Conservation (phyloP, 1,140 invertebrate species). For the Andricus grossulariae region DNA sequence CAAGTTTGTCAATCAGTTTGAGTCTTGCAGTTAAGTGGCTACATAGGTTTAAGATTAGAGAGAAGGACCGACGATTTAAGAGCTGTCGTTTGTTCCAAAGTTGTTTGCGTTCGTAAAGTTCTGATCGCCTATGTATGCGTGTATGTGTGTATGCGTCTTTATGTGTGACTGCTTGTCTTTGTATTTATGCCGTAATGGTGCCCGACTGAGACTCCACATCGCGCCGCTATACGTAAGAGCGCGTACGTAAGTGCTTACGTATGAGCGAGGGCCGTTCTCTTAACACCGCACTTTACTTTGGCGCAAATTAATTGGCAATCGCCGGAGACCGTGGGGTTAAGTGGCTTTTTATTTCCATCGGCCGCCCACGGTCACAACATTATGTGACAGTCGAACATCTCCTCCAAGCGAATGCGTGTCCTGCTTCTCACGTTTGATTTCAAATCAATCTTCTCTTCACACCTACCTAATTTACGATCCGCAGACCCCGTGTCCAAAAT, state of each 20-base stretch:
- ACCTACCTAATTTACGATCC: background rate
- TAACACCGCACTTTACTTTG: conserved; percentile 65
- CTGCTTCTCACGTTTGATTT: background rate
- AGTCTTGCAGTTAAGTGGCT: conserved; percentile 64
- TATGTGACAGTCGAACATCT: conserved; percentile 60
- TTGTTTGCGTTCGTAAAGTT: conserved; percentile 59
- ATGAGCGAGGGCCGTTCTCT: conserved; percentile 50
- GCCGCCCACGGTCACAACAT: conserved; percentile 55
- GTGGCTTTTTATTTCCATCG: conserved; percentile 62
- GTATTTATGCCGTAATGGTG: conserved; percentile 39
- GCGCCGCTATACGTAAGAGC: conserved; percentile 32
- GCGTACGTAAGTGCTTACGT: conserved; percentile 34
- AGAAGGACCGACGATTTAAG: conserved; percentile 61
- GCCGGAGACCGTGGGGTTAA: conserved; percentile 61
- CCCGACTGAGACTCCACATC: conserved; percentile 38
- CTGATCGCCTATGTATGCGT: conserved; percentile 42
- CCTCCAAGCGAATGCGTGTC: conserved; percentile 15
- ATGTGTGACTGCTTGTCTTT: conserved; percentile 20
- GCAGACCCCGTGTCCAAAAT: no score
- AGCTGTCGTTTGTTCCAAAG: conserved; percentile 59
- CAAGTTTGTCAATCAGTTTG: conserved; percentile 56
- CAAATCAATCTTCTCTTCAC: background rate
- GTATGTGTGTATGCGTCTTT: conserved; percentile 29
- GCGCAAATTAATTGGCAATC: conserved; percentile 72
- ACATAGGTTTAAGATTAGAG: conserved; percentile 66